Conservation (phyloP, 92 coral and sea anemone species). For the Palythoa grandiflora region DNA sequence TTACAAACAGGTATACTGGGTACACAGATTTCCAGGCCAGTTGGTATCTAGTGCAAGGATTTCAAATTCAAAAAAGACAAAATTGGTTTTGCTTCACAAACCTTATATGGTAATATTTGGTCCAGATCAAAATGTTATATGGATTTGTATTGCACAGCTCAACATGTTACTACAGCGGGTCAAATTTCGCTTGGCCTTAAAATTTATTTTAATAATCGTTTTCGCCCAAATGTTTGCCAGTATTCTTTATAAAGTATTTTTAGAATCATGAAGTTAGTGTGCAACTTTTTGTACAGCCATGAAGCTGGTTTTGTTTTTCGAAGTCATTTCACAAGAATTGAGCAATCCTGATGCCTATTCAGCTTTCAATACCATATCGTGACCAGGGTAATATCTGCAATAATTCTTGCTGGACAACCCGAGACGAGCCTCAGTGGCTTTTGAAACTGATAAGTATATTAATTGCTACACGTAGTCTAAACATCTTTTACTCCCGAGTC, state of each 20-base stretch:
- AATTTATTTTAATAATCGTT: background rate
- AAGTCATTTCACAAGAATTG: background rate
- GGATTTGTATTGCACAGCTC: background rate
- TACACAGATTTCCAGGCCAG: no score
- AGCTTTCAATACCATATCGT: background rate
- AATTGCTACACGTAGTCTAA: background rate
- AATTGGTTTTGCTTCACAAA: background rate
- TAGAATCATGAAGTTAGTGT: background rate
- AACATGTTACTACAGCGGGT: background rate
- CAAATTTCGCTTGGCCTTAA: background rate
- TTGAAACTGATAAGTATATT: background rate
- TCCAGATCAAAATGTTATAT: background rate
- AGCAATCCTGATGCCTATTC: background rate
- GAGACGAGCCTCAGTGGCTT: background rate
- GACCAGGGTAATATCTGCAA: background rate
- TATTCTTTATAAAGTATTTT: background rate
- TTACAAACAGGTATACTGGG: no score
- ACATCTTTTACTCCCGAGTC: background rate
- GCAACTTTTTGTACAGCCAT: background rate
- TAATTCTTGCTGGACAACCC: constrained; percentile 1
- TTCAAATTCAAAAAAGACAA: background rate
- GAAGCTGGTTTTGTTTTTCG: background rate
- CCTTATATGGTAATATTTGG: background rate
- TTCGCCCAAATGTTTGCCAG: background rate
- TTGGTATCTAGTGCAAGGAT: background rate